These are phyloP conservation scores for Metalampra italica DNA, from an alignment of 2,888 invertebrate genomes.

Conservation along the genomic window DNA sequence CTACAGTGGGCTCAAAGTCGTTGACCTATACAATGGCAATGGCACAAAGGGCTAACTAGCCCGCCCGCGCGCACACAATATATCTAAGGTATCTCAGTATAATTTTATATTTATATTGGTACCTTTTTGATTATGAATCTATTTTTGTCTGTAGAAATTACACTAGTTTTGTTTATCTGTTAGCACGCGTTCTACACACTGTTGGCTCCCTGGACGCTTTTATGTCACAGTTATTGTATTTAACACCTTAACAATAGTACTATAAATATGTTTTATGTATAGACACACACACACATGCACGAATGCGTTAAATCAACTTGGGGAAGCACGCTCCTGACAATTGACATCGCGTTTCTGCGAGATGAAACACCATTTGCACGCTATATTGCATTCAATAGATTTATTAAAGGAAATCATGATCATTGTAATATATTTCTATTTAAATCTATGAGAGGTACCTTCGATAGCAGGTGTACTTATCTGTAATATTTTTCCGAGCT, in stretches of 20 bases:
- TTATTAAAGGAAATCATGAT: too few relatives aligned
- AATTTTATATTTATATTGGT: slow-evolving; percentile 81
- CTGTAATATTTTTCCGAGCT: background rate
- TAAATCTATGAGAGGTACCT: background rate
- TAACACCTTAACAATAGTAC: slow-evolving; percentile 70
- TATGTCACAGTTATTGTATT: slow-evolving; percentile 61
- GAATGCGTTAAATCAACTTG: slow-evolving; percentile 55
- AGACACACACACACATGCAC: slow-evolving; percentile 64
- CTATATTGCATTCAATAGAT: slow-evolving; percentile 7
- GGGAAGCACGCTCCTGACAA: slow-evolving; percentile 65
- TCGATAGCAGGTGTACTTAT: background rate
- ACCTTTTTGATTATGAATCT: slow-evolving; percentile 84
- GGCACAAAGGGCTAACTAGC: slow-evolving; percentile 25
- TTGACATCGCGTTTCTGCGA: slow-evolving; percentile 61
- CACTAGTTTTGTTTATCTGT: slow-evolving; percentile 66
- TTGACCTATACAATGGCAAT: slow-evolving; percentile 8
- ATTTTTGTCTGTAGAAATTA: slow-evolving; percentile 80
- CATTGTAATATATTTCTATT: too few relatives aligned
- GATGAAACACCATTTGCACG: slow-evolving; percentile 36
- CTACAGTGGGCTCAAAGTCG: slow-evolving; percentile 3
- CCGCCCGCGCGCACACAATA: slow-evolving; percentile 57
- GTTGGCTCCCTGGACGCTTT: slow-evolving; percentile 64
- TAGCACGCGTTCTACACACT: slow-evolving; percentile 50
- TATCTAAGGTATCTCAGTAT: slow-evolving; percentile 70
- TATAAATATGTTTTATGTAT: slow-evolving; percentile 54